phyloP scores from a whole-genome alignment of 2,888 invertebrate species.

The Pristionchus exspectatus region DNA sequence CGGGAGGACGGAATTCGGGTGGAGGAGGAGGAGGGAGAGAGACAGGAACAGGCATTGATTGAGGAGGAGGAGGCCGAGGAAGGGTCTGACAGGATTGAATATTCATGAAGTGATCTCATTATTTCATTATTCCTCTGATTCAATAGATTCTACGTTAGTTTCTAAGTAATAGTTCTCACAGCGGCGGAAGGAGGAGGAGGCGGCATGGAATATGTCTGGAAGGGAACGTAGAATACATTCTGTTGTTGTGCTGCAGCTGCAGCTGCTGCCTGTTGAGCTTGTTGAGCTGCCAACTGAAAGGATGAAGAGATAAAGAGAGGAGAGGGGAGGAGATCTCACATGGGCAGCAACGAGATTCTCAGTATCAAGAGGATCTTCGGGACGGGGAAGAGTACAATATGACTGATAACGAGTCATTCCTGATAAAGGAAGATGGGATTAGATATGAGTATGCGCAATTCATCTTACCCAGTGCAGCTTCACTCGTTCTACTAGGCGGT shows the following conservation, averaged over 20 bases:
- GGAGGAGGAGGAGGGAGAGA: constrained; percentile 50
- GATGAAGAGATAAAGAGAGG: neutral
- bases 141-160: neutral
- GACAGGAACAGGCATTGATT: constrained; percentile 21
- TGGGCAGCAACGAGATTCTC: constrained; percentile 40
- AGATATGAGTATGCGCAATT: neutral
- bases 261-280: neutral
- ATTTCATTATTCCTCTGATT: no score
- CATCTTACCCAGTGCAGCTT: constrained; percentile 27
- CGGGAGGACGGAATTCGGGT: constrained; percentile 53
- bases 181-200: constrained; percentile 49
- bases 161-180: neutral
- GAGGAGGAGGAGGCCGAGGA: constrained; percentile 26
- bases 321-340: neutral
- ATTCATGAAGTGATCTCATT: neutral
- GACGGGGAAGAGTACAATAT: constrained; percentile 53
- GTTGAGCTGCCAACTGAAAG: constrained; percentile 22
- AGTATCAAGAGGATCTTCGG: constrained; percentile 51
- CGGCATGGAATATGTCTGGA: constrained; percentile 45
- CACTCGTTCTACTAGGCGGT: constrained; percentile 50
- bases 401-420: constrained; percentile 53
- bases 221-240: constrained; percentile 55
- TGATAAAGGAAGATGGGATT: neutral
- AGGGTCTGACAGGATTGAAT: neutral
- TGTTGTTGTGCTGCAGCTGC: neutral